A percentile compares a stretch with the other conserved stretches of the same genome.
Evolutionary conservation across 2,888 invertebrate species (phyloP).

Genomic region (Andrena marginata): DNA sequence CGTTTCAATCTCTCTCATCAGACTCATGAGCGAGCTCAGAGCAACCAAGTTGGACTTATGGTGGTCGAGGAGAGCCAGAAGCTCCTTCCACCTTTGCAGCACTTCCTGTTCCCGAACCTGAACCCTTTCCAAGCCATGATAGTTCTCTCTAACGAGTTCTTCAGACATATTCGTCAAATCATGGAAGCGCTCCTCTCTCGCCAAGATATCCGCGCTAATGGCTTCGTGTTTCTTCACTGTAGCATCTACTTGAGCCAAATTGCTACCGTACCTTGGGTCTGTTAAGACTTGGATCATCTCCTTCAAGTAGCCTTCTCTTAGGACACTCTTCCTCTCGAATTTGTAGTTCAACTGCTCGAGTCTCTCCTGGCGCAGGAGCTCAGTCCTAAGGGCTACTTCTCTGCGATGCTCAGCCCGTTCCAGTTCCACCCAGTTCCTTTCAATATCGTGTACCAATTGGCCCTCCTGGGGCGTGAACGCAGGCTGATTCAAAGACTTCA

Average conservation of each 20-base stretch:
- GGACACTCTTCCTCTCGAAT: constrained; percentile 97
- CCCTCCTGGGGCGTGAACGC: constrained; percentile 95
- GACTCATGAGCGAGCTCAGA: constrained; percentile 94
- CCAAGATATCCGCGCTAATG: constrained; percentile 97
- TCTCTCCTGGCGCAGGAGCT: constrained; percentile 95
- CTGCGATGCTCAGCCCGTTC: constrained; percentile 97
- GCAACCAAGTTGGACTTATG: constrained; percentile 92
- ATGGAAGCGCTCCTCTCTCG: constrained; percentile 96
- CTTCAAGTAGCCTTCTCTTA: constrained; percentile 97
- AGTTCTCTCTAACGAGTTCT: constrained; percentile 96
- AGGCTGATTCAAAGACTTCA: constrained; percentile 97
- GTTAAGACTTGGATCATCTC: constrained; percentile 98
- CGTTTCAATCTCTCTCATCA: constrained; percentile 96
- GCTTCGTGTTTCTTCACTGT: constrained; percentile 99
- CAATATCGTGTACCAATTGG: constrained; percentile 96
- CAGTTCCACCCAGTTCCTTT: constrained; percentile 96
- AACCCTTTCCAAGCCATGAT: constrained; percentile 95
- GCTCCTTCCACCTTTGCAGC: constrained; percentile 93
- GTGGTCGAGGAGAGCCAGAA: constrained; percentile 93
- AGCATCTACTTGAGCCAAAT: constrained; percentile 97
- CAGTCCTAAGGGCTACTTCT: constrained; percentile 96
- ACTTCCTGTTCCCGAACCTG: constrained; percentile 90
- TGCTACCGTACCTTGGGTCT: constrained; percentile 96
- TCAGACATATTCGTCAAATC: constrained; percentile 97
- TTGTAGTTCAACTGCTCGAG: constrained; percentile 98